These are phyloP conservation scores for Turdus rufiventris DNA, from an alignment of 2,113 vertebrate genomes.

Conservation along the genomic window DNA sequence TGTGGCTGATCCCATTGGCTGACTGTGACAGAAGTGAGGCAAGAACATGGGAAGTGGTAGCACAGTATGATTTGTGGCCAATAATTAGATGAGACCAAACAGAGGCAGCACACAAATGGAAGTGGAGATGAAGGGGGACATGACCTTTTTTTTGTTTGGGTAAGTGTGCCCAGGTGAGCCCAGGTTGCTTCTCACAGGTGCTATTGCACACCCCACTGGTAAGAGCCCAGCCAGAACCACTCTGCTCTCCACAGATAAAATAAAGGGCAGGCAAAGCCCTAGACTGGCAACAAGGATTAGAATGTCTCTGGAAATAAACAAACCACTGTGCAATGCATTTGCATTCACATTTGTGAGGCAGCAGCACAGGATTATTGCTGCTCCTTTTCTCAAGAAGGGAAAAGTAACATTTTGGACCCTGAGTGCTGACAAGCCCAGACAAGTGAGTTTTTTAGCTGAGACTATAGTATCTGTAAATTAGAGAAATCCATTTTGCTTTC, in stretches of 20 bases:
- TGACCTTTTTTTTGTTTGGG: background rate
- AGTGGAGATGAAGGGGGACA: background rate
- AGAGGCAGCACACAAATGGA: background rate
- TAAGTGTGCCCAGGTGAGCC: background rate
- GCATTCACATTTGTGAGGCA: background rate
- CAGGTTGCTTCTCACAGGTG: background rate
- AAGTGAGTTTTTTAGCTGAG: background rate
- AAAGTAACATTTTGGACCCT: background rate
- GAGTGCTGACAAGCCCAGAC: fast-evolving
- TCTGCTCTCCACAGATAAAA: background rate
- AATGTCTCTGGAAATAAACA: background rate
- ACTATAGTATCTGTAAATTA: background rate
- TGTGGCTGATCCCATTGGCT: background rate
- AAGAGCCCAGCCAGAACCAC: background rate
- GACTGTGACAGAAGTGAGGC: background rate
- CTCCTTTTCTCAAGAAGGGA: background rate
- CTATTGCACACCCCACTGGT: background rate
- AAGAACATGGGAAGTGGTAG: background rate
- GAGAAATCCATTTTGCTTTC: background rate
- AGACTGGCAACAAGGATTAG: background rate
- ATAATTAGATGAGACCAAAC: background rate
- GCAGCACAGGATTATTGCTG: background rate
- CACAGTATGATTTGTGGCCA: background rate
- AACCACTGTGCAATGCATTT: background rate
- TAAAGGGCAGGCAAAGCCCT: background rate